phyloP scores from a whole-genome alignment of 2,888 invertebrate genomes.

The Scaptomyza caliginosa region DNA sequence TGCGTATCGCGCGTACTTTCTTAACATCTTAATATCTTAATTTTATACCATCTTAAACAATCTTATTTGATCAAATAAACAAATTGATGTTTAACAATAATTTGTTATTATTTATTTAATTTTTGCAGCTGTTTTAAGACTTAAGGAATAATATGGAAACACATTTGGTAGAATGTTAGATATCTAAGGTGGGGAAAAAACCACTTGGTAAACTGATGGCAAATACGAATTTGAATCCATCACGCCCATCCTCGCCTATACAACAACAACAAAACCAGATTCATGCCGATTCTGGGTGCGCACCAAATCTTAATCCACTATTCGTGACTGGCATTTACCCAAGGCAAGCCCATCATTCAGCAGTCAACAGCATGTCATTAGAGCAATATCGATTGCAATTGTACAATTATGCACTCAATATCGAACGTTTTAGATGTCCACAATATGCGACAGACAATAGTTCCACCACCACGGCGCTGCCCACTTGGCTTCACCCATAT shows the following conservation, averaged over 20 bases:
- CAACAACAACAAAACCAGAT: constrained; percentile 26
- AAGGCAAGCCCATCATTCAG: constrained; percentile 26
- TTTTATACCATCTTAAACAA: too few relatives aligned
- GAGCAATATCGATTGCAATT: constrained; percentile 94
- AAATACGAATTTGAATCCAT: constrained; percentile 41
- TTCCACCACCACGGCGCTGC: neutral
- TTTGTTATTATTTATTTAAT: neutral
- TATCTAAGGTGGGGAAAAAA: constrained; percentile 1
- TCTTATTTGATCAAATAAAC: too few relatives aligned
- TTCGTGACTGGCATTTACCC: constrained; percentile 29
- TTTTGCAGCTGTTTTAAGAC: neutral
- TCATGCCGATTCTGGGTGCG: too few relatives aligned
- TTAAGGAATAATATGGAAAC: neutral
- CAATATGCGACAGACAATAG: constrained; percentile 50
- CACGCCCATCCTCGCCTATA: constrained; percentile 22
- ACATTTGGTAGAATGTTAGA: neutral
- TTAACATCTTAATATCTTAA: too few relatives aligned
- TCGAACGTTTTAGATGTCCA: constrained; percentile 89
- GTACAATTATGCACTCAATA: constrained; percentile 93
- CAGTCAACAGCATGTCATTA: constrained; percentile 78
- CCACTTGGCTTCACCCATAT: constrained; percentile 82
- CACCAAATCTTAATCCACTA: constrained; percentile 30
- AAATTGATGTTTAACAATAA: too few relatives aligned
- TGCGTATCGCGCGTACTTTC: too few relatives aligned
- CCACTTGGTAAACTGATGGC: constrained; percentile 40